Evolutionary conservation across 1,140 invertebrate genomes (phyloP).

Genomic region (Artemia franciscana): DNA sequence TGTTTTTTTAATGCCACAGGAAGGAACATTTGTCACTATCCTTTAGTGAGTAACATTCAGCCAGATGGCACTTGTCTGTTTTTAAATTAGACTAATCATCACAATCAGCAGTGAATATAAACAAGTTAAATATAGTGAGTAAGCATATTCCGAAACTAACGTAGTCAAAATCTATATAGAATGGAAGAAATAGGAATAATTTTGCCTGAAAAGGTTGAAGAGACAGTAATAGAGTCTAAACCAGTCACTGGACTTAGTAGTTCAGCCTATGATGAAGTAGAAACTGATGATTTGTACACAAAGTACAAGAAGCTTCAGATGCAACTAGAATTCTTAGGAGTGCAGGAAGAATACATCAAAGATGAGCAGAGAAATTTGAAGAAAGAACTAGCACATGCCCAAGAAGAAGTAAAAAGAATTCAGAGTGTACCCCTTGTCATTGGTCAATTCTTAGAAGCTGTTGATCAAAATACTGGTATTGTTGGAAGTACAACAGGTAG

Average conservation of each 20-base stretch:
- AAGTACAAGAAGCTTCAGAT: slow-evolving; percentile 90
- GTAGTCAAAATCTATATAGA: slow-evolving; percentile 15
- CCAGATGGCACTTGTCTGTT: too few relatives aligned
- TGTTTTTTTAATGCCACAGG: too few relatives aligned
- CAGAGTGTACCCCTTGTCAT: slow-evolving; percentile 93
- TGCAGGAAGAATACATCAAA: slow-evolving; percentile 96
- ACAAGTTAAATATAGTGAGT: too few relatives aligned
- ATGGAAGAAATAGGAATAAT: slow-evolving; percentile 46
- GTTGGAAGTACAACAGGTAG: slow-evolving; percentile 50
- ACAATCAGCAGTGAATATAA: too few relatives aligned
- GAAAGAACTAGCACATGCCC: slow-evolving; percentile 90
- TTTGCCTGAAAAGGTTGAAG: slow-evolving; percentile 33
- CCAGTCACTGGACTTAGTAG: slow-evolving; percentile 17
- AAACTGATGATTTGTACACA: slow-evolving; percentile 74
- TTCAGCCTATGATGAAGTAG: slow-evolving; percentile 38
- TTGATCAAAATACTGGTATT: slow-evolving; percentile 94
- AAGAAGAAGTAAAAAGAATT: slow-evolving; percentile 91
- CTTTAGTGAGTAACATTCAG: too few relatives aligned
- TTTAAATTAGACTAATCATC: too few relatives aligned
- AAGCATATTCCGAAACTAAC: too few relatives aligned
- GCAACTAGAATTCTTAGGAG: slow-evolving; percentile 85
- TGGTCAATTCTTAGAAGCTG: slow-evolving; percentile 91
- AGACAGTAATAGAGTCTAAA: slow-evolving; percentile 15
- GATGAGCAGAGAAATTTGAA: slow-evolving; percentile 93
- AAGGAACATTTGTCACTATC: too few relatives aligned